Evolutionary conservation across 2,888 invertebrate species (phyloP).

Genomic region (Drosophila niveifrons): DNA sequence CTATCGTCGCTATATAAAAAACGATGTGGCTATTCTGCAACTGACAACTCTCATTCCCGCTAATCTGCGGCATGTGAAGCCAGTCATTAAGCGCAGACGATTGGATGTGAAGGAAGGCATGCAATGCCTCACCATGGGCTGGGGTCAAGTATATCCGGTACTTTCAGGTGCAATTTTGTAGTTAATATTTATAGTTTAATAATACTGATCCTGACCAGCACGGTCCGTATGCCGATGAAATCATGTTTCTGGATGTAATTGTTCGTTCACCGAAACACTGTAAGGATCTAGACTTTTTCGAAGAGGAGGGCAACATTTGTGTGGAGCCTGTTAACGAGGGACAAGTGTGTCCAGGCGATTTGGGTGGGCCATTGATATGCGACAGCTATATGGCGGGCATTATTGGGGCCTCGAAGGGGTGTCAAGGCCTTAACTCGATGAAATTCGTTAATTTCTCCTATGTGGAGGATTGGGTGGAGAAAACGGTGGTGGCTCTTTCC

Average conservation of each 20-base stretch:
- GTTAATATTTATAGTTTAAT: not conserved
- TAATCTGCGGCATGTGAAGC: slow-evolving; percentile 30
- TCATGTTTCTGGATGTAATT: slow-evolving; percentile 50
- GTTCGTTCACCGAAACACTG: slow-evolving; percentile 20
- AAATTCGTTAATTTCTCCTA: slow-evolving; percentile 49
- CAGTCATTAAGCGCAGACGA: slow-evolving; percentile 21
- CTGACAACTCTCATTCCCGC: slow-evolving; percentile 37
- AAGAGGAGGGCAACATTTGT: slow-evolving; percentile 32
- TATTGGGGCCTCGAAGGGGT: slow-evolving; percentile 47
- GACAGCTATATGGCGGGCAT: slow-evolving; percentile 36
- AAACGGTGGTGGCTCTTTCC: not conserved
- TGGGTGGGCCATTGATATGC: slow-evolving; percentile 65
- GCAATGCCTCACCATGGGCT: slow-evolving; percentile 57
- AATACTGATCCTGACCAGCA: slow-evolving; percentile 42
- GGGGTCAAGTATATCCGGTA: slow-evolving; percentile 68
- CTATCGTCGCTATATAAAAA: slow-evolving; percentile 43
- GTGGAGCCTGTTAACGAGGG: slow-evolving; percentile 31
- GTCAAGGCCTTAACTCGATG: slow-evolving; percentile 35
- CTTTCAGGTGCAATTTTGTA: not conserved
- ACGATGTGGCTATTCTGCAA: slow-evolving; percentile 55
- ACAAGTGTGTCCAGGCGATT: slow-evolving; percentile 55
- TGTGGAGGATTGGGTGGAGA: slow-evolving; percentile 36
- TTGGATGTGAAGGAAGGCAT: not conserved
- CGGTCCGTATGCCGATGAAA: slow-evolving; percentile 61
- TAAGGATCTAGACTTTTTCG: not conserved